Evolutionary conservation across 2,888 invertebrate species (phyloP).

Genomic region (Prenolepis imparis): DNA sequence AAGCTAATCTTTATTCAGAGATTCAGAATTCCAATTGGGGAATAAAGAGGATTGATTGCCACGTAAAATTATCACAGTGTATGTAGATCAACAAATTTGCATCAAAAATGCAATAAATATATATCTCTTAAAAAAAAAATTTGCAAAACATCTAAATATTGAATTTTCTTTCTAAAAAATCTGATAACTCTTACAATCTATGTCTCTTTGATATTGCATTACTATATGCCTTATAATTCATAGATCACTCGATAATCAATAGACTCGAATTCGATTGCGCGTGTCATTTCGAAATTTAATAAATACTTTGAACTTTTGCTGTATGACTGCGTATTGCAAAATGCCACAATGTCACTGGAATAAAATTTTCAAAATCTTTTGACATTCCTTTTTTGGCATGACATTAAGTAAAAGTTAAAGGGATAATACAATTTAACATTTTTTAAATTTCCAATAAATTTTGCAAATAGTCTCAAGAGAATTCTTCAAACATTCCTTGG

Average conservation of each 20-base stretch:
- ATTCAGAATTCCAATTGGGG: background rate
- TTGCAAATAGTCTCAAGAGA: constrained; percentile 1
- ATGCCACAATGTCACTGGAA: constrained; percentile 12
- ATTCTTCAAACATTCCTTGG: background rate
- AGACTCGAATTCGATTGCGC: background rate
- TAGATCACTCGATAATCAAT: background rate
- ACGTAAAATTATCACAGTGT: background rate
- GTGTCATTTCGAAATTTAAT: background rate
- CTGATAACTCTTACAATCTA: constrained; percentile 41
- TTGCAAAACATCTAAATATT: constrained; percentile 3
- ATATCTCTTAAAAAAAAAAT: background rate
- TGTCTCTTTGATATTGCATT: background rate
- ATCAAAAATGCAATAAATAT: background rate
- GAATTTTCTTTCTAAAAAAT: constrained; percentile 6
- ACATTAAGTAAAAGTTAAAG: constrained; percentile 33
- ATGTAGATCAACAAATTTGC: background rate
- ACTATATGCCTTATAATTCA: background rate
- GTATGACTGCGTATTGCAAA: background rate
- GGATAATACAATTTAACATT: constrained; percentile 19
- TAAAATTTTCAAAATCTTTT: background rate
- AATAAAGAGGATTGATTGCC: background rate
- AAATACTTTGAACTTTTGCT: background rate
- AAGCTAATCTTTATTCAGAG: background rate
- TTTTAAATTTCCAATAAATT: background rate
- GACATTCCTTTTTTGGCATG: background rate